Evolutionary conservation across 2,888 invertebrate genomes (phyloP).

Genomic region (Eupelmus urozonus): DNA sequence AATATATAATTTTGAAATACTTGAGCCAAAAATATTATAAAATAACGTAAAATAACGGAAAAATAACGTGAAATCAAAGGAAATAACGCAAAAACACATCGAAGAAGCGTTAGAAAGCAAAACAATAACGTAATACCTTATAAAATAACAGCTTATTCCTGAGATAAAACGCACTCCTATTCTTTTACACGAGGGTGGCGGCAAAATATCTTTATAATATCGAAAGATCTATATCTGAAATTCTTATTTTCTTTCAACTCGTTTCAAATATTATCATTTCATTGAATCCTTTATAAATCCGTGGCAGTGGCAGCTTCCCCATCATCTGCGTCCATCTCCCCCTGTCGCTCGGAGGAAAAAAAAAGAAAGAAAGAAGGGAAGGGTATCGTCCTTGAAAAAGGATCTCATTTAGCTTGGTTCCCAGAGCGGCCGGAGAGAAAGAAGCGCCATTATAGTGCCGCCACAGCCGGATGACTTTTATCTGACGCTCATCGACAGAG

Average conservation of each 20-base stretch:
- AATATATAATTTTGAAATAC: too few species aligned
- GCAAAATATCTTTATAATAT: too few species aligned
- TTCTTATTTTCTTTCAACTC: slow-evolving; percentile 27
- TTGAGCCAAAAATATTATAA: too few species aligned
- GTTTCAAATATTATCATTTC: slow-evolving; percentile 38
- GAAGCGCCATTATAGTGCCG: slow-evolving; percentile 14
- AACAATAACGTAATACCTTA: too few species aligned
- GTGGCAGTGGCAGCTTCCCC: slow-evolving; percentile 17
- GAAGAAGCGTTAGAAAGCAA: too few species aligned
- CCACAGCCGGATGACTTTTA: slow-evolving; percentile 48
- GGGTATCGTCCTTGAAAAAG: slow-evolving; percentile 36
- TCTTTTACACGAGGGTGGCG: too few species aligned
- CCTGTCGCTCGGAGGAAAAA: slow-evolving; percentile 40
- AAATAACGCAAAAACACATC: too few species aligned
- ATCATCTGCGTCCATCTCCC: slow-evolving; percentile 54
- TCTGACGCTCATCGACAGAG: slow-evolving; percentile 48
- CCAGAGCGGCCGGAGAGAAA: slow-evolving; percentile 14
- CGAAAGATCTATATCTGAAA: too few species aligned
- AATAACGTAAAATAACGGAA: too few species aligned
- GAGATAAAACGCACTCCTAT: too few species aligned
- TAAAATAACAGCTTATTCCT: too few species aligned
- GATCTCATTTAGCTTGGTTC: slow-evolving; percentile 48
- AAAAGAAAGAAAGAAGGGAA: slow-evolving; percentile 14
- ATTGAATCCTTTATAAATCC: slow-evolving; percentile 47
- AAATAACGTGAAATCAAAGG: too few species aligned